A percentile compares a stretch with the other conserved stretches of the same genome.
These are phyloP conservation scores for Eulemur coronatus DNA, from an alignment of 2,797 vertebrate genomes.

Conservation along the genomic window DNA sequence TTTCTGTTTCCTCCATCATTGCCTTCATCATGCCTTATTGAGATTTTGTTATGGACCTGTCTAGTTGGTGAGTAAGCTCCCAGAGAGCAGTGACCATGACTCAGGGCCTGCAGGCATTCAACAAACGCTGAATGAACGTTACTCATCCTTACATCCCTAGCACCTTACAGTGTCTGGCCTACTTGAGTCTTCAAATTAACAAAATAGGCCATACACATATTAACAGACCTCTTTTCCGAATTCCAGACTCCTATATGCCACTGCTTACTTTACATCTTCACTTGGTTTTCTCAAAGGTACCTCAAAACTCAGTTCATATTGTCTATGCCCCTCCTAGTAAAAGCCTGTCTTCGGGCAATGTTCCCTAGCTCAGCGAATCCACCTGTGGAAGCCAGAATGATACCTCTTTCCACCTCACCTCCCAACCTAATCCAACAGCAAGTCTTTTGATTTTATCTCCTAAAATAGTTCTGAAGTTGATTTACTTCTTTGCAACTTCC, in stretches of 20 bases:
- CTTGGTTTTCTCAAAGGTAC: neutral
- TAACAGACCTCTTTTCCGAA: neutral
- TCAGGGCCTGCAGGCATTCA: no score
- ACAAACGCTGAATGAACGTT: neutral
- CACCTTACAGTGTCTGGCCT: neutral
- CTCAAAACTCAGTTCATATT: neutral
- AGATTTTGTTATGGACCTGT: neutral
- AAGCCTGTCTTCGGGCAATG: neutral
- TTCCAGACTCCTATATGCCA: neutral
- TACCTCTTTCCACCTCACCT: neutral
- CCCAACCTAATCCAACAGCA: neutral
- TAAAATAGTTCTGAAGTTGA: neutral
- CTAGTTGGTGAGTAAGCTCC: neutral
- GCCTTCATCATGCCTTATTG: neutral
- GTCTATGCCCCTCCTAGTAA: neutral
- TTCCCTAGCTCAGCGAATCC: neutral
- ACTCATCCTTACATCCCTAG: neutral
- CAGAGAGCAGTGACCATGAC: neutral
- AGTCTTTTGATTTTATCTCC: neutral
- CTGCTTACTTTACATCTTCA: neutral
- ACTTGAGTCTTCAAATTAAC: neutral
- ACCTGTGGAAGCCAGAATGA: neutral
- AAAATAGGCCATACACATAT: neutral
- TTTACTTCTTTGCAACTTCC: neutral
- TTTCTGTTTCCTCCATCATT: neutral